Conservation (phyloP, 2,888 invertebrate genomes). For the Ypsolopha scabrella region DNA sequence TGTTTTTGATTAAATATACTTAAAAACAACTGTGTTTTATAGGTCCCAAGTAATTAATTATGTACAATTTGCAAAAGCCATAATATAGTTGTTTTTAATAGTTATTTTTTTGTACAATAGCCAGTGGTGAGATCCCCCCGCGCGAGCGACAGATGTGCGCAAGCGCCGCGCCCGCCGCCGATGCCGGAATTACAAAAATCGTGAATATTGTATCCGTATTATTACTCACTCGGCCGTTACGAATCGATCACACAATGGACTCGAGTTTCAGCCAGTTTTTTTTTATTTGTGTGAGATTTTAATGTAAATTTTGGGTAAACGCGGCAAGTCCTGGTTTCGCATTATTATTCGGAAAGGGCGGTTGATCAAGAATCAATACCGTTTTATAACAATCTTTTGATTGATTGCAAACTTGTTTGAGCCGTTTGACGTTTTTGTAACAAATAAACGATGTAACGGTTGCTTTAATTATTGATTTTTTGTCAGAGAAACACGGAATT, state of each 20-base stretch:
- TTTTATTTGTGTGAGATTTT: slow-evolving; percentile 58
- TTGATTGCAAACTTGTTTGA: slow-evolving; percentile 67
- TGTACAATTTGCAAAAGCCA: no score
- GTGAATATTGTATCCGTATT: slow-evolving; percentile 67
- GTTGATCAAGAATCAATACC: slow-evolving; percentile 54
- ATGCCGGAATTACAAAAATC: slow-evolving; percentile 54
- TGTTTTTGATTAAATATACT: no score
- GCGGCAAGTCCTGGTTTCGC: slow-evolving; percentile 47
- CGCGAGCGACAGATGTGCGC: slow-evolving; percentile 63
- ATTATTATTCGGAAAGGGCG: slow-evolving; percentile 45
- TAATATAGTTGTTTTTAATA: slow-evolving; percentile 1
- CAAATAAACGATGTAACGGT: slow-evolving; percentile 15
- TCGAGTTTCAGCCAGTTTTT: slow-evolving; percentile 53
- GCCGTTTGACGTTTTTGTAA: slow-evolving; percentile 46
- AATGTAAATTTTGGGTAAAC: slow-evolving; percentile 62
- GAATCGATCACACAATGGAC: slow-evolving; percentile 66
- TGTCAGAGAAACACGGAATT: neutral
- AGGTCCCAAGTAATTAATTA: no score
- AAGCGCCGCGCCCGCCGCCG: slow-evolving; percentile 19
- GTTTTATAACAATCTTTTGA: slow-evolving; percentile 60
- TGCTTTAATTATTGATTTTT: slow-evolving; percentile 27
- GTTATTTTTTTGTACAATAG: slow-evolving; percentile 4
- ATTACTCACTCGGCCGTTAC: slow-evolving; percentile 65
- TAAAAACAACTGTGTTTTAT: no score
- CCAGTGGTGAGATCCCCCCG: slow-evolving; percentile 45